Base-by-base conservation (phyloP, 2,113 vertebrate genomes). In the Mugil cephalus region DNA sequence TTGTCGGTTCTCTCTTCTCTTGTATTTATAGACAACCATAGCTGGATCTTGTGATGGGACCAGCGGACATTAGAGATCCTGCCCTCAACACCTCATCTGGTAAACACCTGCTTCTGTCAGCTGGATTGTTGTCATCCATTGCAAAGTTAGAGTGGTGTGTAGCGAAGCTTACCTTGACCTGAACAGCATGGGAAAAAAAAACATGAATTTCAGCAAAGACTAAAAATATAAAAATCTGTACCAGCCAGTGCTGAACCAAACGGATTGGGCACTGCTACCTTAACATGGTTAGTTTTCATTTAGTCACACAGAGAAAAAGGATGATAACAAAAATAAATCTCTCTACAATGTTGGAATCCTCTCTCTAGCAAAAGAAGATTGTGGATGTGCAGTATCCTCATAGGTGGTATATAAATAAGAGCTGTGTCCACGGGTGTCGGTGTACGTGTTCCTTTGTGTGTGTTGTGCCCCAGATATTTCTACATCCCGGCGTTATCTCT, bases 11-110 rank as follows among this genome's bases (percentile, higher is more conserved):
- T 21, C 34, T 71, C 36, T 63, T 52, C 38, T 61, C 10, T 50
- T 51, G 3, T 17, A 66, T 70, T 56, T 59, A 42, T 45, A 90
- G 90, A 78, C 80, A 90, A 74, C 79, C 74, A 71, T 89, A 89
- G 71, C 69, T 43, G 51, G 53, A 51, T 64, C 69, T 19, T 52
- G 54, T 42, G 63, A 36, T 34, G 65, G 51, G 70, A 68, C 59
- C 52, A 63, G 40, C 2, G 17, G 63, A 58, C 54, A 45, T 59
- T 81, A 53, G 66, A 73, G 42, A 55, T 54, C 46, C 34, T 8
- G 39, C 48, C 43, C 55, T 39, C 55, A 65, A 68, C 72, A 62
- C 30, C 30, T 21, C 56, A 54, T 52, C 62, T 54, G 87, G 89
- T 90, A 85, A 89, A 72, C 67, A 68, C 12, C 24, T 47, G 6